These are phyloP conservation scores for Leptinotarsa lineolata DNA, from an alignment of 1,140 invertebrate genomes.

Conservation along the genomic window DNA sequence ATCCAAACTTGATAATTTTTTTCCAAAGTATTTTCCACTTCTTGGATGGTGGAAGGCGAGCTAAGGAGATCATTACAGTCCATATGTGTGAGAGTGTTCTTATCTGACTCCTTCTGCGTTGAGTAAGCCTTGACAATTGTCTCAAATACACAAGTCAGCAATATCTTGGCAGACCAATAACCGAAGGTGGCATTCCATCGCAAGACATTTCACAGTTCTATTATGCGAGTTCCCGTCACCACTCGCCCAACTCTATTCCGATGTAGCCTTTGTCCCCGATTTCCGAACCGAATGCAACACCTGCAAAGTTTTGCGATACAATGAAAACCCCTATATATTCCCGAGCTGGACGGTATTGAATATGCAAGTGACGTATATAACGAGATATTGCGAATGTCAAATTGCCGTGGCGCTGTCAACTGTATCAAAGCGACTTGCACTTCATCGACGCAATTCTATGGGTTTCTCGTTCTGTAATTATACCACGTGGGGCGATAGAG, in stretches of 20 bases:
- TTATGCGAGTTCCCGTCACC: not conserved
- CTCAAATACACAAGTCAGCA: not conserved
- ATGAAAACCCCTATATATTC: conserved; percentile 20
- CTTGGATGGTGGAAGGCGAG: too few species aligned
- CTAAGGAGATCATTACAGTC: too few species aligned
- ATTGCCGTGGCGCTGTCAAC: conserved; percentile 7
- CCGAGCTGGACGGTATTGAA: conserved; percentile 22
- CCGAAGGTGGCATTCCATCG: conserved; percentile 2
- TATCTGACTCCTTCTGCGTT: too few species aligned
- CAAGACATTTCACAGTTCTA: conserved; percentile 10
- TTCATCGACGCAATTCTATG: conserved; percentile 18
- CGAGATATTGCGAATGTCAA: conserved; percentile 9
- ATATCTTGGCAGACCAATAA: not conserved
- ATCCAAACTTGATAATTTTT: too few species aligned
- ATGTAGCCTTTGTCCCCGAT: conserved; percentile 10
- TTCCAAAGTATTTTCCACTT: too few species aligned
- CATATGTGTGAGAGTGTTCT: too few species aligned
- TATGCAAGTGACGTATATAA: conserved; percentile 24
- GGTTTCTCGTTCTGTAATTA: conserved; percentile 23
- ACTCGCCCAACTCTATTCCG: conserved; percentile 21
- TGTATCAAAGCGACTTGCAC: conserved; percentile 20
- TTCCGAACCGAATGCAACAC: conserved; percentile 13
- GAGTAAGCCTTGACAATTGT: too few species aligned
- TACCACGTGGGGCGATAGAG: not conserved
- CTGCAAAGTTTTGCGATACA: conserved; percentile 15